phyloP scores from a whole-genome alignment of 2,888 invertebrate species.

The Baccha elongata region DNA sequence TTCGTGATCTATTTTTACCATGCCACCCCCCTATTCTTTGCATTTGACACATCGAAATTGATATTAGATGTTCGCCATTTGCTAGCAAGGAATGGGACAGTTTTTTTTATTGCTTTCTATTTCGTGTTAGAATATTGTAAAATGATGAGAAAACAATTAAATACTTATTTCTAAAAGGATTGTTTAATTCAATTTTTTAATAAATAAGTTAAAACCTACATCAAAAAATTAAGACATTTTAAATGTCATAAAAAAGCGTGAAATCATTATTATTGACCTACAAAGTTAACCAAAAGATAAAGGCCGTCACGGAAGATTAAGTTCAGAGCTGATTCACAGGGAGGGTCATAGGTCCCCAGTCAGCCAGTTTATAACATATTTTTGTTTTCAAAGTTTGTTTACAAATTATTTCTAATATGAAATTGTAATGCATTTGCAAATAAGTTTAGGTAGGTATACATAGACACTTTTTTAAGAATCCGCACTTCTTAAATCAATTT shows the following conservation, averaged over 20 bases:
- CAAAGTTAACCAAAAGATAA: not conserved
- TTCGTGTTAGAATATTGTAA: not conserved
- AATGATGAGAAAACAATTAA: not conserved
- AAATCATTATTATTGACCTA: slow-evolving; percentile 29
- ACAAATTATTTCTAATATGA: no score
- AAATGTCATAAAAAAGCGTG: slow-evolving; percentile 24
- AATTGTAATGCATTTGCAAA: no score
- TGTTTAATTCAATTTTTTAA: slow-evolving; percentile 1
- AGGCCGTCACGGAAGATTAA: no score
- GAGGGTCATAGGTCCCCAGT: no score
- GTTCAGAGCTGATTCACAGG: no score
- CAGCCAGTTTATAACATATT: no score
- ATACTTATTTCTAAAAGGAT: not conserved
- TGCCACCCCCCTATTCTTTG: no score
- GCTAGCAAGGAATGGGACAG: slow-evolving; percentile 1
- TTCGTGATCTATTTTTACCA: slow-evolving; percentile 43
- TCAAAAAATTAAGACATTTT: not conserved
- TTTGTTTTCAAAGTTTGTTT: no score
- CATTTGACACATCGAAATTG: slow-evolving; percentile 51
- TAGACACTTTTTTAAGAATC: no score
- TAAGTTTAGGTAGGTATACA: no score
- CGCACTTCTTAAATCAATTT: no score
- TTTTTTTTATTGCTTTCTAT: slow-evolving; percentile 13
- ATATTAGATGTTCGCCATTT: slow-evolving; percentile 32
- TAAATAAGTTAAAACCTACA: slow-evolving; percentile 1